Evolutionary conservation across 2,888 invertebrate genomes (phyloP).

Genomic region (Ichneumon xanthorius): DNA sequence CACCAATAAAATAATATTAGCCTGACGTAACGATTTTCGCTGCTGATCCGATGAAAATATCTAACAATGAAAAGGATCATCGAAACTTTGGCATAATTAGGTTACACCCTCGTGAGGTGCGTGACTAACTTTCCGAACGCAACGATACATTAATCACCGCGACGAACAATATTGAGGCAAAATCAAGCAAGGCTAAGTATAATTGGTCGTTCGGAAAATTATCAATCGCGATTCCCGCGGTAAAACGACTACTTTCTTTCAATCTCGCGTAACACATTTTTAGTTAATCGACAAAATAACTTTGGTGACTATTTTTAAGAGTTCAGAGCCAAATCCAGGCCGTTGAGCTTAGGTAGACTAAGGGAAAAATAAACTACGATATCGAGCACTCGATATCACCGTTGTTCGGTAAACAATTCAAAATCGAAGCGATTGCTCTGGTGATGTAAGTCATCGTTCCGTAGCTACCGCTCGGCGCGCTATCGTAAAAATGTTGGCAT

Average conservation of each 20-base stretch:
- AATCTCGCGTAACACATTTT: not conserved
- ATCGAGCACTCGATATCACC: constrained; percentile 94
- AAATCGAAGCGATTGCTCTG: constrained; percentile 91
- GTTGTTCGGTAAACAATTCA: constrained; percentile 91
- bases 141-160: not conserved
- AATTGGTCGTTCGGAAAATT: not conserved
- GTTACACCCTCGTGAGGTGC: constrained; percentile 16
- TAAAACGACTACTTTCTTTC: not conserved
- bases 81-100: constrained; percentile 44
- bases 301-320: not conserved
- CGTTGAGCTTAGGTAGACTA: not conserved
- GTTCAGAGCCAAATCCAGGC: not conserved
- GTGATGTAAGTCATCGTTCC: constrained; percentile 99
- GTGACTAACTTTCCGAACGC: constrained; percentile 7
- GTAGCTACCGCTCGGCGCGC: constrained; percentile 98
- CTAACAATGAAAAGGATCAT: not conserved
- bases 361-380: constrained; percentile 73
- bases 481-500: constrained; percentile 98
- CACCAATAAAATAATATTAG: not conserved
- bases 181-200: not conserved
- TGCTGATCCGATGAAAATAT: not conserved
- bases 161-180: not conserved
- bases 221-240: not conserved
- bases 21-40: not conserved
- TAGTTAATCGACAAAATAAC: not conserved